A percentile compares a stretch with the other conserved stretches of the same genome.
phyloP scores from a whole-genome alignment of 2,888 invertebrate genomes.

The Acleris literana region DNA sequence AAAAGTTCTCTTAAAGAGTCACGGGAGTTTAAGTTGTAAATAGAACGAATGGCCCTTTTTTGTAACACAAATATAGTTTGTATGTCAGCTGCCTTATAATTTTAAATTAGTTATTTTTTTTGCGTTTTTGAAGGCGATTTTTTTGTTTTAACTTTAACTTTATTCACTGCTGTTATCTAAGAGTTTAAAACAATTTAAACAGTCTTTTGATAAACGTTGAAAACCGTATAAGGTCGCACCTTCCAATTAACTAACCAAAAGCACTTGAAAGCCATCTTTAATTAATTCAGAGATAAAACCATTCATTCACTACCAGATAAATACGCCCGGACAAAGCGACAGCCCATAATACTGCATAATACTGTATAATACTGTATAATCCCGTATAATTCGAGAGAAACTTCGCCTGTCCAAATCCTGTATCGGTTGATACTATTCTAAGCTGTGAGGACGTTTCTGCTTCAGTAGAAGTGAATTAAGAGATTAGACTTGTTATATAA shows the following conservation, averaged over 20 bases:
- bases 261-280: constrained; percentile 1
- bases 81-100: too few relatives aligned
- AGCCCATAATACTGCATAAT: constrained; percentile 34
- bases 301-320: constrained; percentile 30
- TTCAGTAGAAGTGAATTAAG: constrained; percentile 36
- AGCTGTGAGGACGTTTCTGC: constrained; percentile 35
- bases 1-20: too few relatives aligned
- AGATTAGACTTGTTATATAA: neutral
- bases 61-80: too few relatives aligned
- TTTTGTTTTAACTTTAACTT: too few relatives aligned
- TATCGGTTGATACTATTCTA: constrained; percentile 32
- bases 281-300: constrained; percentile 24
- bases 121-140: too few relatives aligned
- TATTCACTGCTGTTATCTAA: too few relatives aligned
- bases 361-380: constrained; percentile 40
- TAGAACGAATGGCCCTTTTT: too few relatives aligned
- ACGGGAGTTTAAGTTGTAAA: too few relatives aligned
- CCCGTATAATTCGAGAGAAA: constrained; percentile 47
- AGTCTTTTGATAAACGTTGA: too few relatives aligned
- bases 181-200: too few relatives aligned
- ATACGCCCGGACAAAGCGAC: constrained; percentile 31
- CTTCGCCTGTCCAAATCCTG: constrained; percentile 41
- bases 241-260: neutral
- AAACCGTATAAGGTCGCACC: neutral
- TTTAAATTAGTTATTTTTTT: too few relatives aligned